phyloP scores from a whole-genome alignment of 2,797 vertebrate genomes.

The Pampus argenteus region DNA sequence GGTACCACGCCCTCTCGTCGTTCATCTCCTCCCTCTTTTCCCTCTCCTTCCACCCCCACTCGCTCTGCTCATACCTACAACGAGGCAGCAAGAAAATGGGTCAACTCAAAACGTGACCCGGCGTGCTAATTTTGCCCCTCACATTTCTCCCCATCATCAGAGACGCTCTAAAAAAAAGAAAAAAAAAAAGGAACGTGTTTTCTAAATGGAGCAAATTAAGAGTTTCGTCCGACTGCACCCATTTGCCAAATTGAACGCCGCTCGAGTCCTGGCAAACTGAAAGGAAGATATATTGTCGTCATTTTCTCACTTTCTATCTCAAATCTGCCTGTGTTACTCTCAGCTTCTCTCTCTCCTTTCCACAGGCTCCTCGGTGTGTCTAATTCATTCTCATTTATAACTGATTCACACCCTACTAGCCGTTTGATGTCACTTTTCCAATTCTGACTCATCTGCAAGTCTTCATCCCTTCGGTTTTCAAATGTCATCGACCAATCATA shows the following conservation, averaged over 20 bases:
- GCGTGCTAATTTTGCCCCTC: background rate
- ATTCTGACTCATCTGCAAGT: slow-evolving; percentile 20
- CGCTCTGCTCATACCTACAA: slow-evolving; percentile 94
- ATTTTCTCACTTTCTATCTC: slow-evolving; percentile 17
- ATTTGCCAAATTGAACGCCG: slow-evolving; percentile 17
- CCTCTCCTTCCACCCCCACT: slow-evolving; percentile 98
- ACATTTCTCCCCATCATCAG: background rate
- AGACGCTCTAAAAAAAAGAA: background rate
- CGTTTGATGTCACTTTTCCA: slow-evolving; percentile 14
- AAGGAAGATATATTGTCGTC: slow-evolving; percentile 7
- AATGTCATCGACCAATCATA: slow-evolving; percentile 5
- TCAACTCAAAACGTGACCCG: background rate
- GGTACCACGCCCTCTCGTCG: slow-evolving; percentile 95
- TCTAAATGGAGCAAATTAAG: slow-evolving; percentile 12
- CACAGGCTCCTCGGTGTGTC: slow-evolving; percentile 8
- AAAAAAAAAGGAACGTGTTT: background rate
- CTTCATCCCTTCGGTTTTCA: background rate
- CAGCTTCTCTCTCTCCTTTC: background rate
- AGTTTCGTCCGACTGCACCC: background rate
- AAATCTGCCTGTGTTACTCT: background rate
- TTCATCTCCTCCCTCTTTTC: slow-evolving; percentile 95
- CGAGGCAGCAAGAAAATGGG: background rate
- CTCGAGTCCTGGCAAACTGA: slow-evolving; percentile 3
- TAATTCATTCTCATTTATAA: slow-evolving; percentile 4
- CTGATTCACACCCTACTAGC: slow-evolving; percentile 14